Base-by-base conservation (phyloP, 2,888 invertebrate species). In the Epistrophella euchroma region DNA sequence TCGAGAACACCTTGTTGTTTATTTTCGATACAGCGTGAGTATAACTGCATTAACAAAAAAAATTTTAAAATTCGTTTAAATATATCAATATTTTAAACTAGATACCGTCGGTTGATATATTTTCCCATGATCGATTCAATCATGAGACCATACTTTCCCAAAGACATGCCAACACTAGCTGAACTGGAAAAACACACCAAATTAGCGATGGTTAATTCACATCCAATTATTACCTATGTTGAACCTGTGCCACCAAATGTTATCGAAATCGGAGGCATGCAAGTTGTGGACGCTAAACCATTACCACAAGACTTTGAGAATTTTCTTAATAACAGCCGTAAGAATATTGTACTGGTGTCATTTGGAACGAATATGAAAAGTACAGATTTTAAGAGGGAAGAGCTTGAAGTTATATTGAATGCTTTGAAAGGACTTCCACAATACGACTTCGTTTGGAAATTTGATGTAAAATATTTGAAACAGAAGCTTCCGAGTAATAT, bases 401-500 rank as follows among this genome's bases (percentile, higher is more conserved):
- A 87, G n/a, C 81, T 88, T 6, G 68, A 88, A 11, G 88, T 89
- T 0, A 70, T 76, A 13, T 25, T 76, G 15, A 37, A 58, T 35
- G 68, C 76, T 22, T 89, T 92, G 37, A 45, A 77, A 15, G 74
- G 89, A 15, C 87, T 91, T 15, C 84, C 88, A 0, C 89, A 91
- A 1, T 91, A 91, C 77, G 89, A 91, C 15, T 91, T 93, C 17
- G 60, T 93, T 4, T 92, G 91, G 92, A 92, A 92, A 88, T 89
- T 90, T 43, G 90, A 90, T 47, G 28, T 45, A 6, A 56, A 73
- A 4, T 47, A 28, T 55, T 35, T 66, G 10, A 56, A 78, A 55
- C 7, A 79, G 0, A 89, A 90, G 5, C 87, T 19, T 2, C 90
- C 85, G 2, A n/a, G 47, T 9, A 90, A 90, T 72, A 55, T 90